phyloP scores from a whole-genome alignment of 2,113 vertebrate species.

The Pavo muticus region DNA sequence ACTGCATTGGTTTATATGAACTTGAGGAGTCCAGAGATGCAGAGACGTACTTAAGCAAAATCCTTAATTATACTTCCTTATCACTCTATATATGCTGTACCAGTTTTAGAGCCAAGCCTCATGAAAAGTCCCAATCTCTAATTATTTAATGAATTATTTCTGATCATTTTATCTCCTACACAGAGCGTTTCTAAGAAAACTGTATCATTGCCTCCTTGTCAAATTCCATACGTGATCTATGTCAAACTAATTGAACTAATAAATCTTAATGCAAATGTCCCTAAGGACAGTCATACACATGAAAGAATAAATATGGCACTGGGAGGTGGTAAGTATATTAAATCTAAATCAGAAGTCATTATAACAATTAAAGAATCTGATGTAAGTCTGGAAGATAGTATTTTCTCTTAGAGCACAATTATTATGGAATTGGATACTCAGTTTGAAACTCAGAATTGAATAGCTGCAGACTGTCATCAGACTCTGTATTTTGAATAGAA shows the following conservation, averaged over 20 bases:
- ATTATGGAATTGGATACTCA: background rate
- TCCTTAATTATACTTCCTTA: background rate
- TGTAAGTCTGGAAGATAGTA: background rate
- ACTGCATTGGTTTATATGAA: background rate
- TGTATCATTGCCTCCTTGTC: background rate
- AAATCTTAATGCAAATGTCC: background rate
- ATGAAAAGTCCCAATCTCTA: background rate
- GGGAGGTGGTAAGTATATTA: background rate
- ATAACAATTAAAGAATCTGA: background rate
- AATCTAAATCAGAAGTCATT: background rate
- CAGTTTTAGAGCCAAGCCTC: background rate
- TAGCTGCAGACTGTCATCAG: background rate
- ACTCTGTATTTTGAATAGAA: background rate
- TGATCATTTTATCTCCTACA: background rate
- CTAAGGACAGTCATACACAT: background rate
- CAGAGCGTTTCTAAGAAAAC: background rate
- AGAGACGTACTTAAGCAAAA: background rate
- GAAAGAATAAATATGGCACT: background rate
- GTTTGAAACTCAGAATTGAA: background rate
- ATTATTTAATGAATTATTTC: background rate
- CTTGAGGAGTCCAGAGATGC: background rate
- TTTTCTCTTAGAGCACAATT: background rate
- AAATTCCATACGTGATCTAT: background rate
- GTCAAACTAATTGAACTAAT: background rate
- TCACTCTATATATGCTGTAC: background rate